Conservation (phyloP, 2,888 invertebrate species). For the Dione juno region DNA sequence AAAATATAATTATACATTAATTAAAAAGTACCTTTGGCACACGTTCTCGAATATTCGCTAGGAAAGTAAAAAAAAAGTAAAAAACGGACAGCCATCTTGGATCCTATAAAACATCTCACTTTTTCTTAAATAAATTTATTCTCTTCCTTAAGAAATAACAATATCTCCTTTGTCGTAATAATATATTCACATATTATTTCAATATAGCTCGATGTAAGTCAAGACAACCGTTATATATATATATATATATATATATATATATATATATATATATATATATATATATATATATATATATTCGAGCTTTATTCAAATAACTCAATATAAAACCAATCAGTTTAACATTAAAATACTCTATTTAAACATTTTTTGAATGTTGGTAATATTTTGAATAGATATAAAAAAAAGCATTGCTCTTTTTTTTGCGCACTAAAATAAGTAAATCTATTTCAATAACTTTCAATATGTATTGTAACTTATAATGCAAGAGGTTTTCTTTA, state of each 20-base stretch:
- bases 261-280: too few species aligned
- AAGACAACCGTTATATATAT: background rate
- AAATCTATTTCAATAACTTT: constrained; percentile 2
- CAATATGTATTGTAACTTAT: background rate
- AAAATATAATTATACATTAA: constrained; percentile 18
- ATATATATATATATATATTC: too few species aligned
- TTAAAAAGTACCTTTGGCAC: constrained; percentile 13
- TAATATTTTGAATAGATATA: constrained; percentile 7
- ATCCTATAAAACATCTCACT: constrained; percentile 9
- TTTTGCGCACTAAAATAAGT: constrained; percentile 37
- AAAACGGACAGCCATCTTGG: background rate
- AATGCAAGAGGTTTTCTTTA: too few species aligned
- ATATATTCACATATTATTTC: constrained; percentile 1
- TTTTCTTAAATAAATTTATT: constrained; percentile 6
- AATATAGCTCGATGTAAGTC: background rate
- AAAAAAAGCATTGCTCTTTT: constrained; percentile 28
- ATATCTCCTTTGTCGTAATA: constrained; percentile 2
- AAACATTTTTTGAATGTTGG: constrained; percentile 24
- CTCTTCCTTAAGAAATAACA: constrained; percentile 14
- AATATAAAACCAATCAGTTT: constrained; percentile 10
- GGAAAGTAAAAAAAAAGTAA: background rate
- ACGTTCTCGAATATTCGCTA: background rate
- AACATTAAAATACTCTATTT: constrained; percentile 12
- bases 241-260: too few species aligned
- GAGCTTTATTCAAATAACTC: constrained; percentile 20